Base-by-base conservation (phyloP, 1,140 invertebrate genomes). In the Chironomus tepperi region DNA sequence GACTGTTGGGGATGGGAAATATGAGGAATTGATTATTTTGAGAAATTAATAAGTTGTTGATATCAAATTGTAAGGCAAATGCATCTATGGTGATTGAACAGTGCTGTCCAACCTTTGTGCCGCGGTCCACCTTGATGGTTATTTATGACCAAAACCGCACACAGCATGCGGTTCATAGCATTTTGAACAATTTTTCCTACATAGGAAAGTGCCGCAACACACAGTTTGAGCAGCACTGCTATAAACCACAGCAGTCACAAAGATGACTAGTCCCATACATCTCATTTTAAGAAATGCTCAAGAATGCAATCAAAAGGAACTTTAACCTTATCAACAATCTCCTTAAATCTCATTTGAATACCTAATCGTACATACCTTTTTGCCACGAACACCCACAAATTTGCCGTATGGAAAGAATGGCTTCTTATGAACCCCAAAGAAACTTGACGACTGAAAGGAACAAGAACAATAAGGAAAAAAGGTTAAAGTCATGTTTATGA, bases 381-480 rank as follows among this genome's bases (percentile, higher is more conserved):
- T 70, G n/a, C 65, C 65, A 18, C 65, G n/a, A 19, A 70, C 65
- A 12, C 65, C 65, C 9, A 70, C 65, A 19, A 70, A 70, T 70
- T 70, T 70, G 9, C 16, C 65, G 7, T 70, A 70, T 19, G 65
- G 19, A 9, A 70, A 19, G 19, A 19, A 70, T 5, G 65, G 65
- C 10, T 70, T 70, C 18, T 70, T 70, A 19, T 12, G 16, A 19
- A 70, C 65, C 5, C 65, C 65, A 7, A 70, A 70, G 18, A 70
- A 70, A 9, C 18, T 70, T 70, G 65, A 70, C 47, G 65, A 70
- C 47, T 57, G n/a, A 57, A 57, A 57, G 12, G 47, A 18, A 16
- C 19, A 9, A 18, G 65, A 70, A 70, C 19, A 19, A 19, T 6
- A 16, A 7, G 64, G 43, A 47, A 47, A 57, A 70, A 70, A 70